Base-by-base conservation (phyloP, 2,113 vertebrate genomes). In the Cochlearius cochlearius region DNA sequence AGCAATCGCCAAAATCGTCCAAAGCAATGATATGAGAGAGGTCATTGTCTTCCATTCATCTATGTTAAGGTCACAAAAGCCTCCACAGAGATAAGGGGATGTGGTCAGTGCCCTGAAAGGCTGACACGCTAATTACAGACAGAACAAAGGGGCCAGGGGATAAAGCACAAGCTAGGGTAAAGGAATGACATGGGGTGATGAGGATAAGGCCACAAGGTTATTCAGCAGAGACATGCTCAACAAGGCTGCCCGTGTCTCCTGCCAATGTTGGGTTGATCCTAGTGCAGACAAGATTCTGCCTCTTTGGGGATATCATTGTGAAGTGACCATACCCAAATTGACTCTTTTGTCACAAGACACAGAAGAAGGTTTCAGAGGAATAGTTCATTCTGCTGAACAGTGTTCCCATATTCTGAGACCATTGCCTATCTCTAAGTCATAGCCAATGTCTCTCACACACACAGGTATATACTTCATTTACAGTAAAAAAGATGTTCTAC, bases 191-290 rank as follows among this genome's bases (percentile, higher is more conserved):
- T 0, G 5, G 76, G 62, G 19, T 76, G 75, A 87, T 71, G 80
- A 58, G 69, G 55, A 55, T 41, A 71, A 90, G 94, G 96, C 71
- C 94, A 92, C 59, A 41, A 26, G 80, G 84, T 90, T 96, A 95
- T 71, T 67, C 58, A 81, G 86, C 73, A 94, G 71, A 81, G n/a
- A 15, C 22, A 41, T n/a, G 53, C 50, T 82, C 59, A 94, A 94
- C 95, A 94, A 92, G 91, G 80, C 80, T 91, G 68, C 52, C 55
- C 20, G 5, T 91, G 91, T 88, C 69, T 76, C 29, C 50, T 86
- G 63, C 21, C 9, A 21, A 9, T 5, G 1, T 36, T 55, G 74
- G 13, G 36, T 59, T 87, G 49, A n/a, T 81, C 32, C 52, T 77
- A 83, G 52, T 49, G 75, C 53, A 92, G 49, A 72, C 60, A 29